These are phyloP conservation scores for Agrochola circellaris DNA, from an alignment of 2,888 invertebrate genomes.

Conservation along the genomic window DNA sequence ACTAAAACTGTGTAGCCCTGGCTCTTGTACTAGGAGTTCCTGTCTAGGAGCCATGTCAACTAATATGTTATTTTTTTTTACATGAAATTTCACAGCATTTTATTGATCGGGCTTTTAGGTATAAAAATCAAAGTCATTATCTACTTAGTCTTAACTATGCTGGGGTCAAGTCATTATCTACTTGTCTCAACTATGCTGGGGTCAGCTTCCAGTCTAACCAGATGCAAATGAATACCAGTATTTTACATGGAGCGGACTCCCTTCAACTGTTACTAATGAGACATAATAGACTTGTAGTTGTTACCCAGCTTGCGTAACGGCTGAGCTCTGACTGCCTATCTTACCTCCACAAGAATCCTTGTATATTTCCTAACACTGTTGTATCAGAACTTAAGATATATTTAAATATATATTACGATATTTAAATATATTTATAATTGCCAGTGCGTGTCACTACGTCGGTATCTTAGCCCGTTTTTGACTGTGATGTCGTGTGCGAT, in stretches of 20 bases:
- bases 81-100: not conserved
- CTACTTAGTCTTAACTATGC: not conserved
- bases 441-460: conserved; percentile 57
- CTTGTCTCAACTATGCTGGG: not conserved
- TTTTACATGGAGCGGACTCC: too few species aligned
- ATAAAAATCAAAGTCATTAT: not conserved
- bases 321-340: too few species aligned
- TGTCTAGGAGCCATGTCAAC: too few species aligned
- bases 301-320: too few species aligned
- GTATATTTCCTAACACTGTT: conserved; percentile 19
- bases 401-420: conserved; percentile 21
- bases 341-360: not conserved
- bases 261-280: too few species aligned
- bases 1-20: too few species aligned
- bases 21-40: too few species aligned
- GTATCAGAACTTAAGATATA: conserved; percentile 11
- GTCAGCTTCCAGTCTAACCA: not conserved
- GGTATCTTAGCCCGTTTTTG: conserved; percentile 59
- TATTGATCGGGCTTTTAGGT: not conserved
- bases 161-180: not conserved
- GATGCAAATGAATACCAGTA: not conserved
- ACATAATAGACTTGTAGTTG: too few species aligned
- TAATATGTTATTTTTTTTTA: not conserved
- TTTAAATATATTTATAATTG: conserved; percentile 23
- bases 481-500: conserved; percentile 66